phyloP scores from a whole-genome alignment of 2,113 vertebrate species.

The Odobenus rosmarus region DNA sequence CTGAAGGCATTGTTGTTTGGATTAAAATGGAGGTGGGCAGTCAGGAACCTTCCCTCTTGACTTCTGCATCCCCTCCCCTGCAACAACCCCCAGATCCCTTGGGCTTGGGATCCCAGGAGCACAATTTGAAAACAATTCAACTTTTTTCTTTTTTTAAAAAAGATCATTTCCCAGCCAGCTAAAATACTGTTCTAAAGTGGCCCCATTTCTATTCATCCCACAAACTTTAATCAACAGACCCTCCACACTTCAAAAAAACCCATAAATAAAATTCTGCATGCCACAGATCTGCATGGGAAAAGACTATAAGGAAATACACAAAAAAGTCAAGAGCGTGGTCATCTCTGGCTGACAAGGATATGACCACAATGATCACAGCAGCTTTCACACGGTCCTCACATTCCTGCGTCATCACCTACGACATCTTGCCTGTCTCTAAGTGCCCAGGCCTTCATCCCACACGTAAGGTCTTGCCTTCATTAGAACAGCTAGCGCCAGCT shows the following conservation, averaged over 20 bases:
- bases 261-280: background rate
- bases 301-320: background rate
- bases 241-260: background rate
- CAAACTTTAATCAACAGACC: background rate
- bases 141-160: background rate
- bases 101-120: background rate
- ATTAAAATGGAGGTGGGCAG: background rate
- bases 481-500: too few species aligned
- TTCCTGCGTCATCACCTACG: background rate
- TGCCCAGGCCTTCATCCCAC: background rate
- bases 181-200: background rate
- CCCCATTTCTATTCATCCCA: background rate
- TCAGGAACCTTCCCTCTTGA: background rate
- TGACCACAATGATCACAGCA: background rate
- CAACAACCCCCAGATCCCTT: background rate
- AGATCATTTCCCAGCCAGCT: background rate
- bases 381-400: fast-evolving
- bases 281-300: background rate
- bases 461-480: background rate
- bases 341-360: background rate
- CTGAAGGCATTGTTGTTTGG: background rate
- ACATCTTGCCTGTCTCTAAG: background rate
- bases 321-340: background rate
- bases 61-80: too few species aligned
- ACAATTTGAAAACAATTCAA: background rate